phyloP scores from a whole-genome alignment of 2,888 invertebrate species.

The Pseudococcus longispinus region DNA sequence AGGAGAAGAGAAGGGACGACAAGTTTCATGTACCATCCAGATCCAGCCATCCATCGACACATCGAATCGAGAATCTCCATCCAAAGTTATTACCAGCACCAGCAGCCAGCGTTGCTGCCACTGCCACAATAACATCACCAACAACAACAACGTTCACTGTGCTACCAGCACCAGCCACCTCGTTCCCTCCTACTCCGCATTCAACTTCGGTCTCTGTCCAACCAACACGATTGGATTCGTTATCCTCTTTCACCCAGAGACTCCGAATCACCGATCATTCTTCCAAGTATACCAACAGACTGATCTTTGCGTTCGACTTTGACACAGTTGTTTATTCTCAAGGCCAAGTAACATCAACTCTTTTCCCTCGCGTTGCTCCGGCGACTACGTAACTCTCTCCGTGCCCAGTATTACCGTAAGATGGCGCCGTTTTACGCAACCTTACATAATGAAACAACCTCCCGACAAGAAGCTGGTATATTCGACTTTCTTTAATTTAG shows the following conservation, averaged over 20 bases:
- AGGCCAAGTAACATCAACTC: constrained; percentile 55
- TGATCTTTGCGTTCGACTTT: constrained; percentile 54
- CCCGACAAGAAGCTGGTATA: constrained; percentile 49
- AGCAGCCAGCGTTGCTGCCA: neutral
- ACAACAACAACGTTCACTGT: constrained; percentile 4
- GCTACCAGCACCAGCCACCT: neutral
- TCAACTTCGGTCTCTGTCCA: neutral
- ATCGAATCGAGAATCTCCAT: constrained; percentile 1
- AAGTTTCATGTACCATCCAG: neutral
- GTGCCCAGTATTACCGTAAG: constrained; percentile 51
- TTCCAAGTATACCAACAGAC: constrained; percentile 44
- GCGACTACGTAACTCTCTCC: constrained; percentile 47
- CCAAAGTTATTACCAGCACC: neutral
- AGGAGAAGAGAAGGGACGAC: neutral
- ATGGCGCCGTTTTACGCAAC: constrained; percentile 56
- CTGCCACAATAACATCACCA: neutral
- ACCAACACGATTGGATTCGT: neutral
- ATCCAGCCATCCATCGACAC: neutral
- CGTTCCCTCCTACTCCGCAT: neutral
- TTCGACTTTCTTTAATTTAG: constrained; percentile 40
- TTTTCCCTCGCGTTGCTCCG: constrained; percentile 24
- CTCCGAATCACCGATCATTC: neutral
- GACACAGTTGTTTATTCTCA: constrained; percentile 52
- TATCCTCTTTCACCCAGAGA: constrained; percentile 20
- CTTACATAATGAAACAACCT: constrained; percentile 55